Evolutionary conservation across 1,140 invertebrate genomes (phyloP).

Genomic region (Acyrthosiphon pisum): DNA sequence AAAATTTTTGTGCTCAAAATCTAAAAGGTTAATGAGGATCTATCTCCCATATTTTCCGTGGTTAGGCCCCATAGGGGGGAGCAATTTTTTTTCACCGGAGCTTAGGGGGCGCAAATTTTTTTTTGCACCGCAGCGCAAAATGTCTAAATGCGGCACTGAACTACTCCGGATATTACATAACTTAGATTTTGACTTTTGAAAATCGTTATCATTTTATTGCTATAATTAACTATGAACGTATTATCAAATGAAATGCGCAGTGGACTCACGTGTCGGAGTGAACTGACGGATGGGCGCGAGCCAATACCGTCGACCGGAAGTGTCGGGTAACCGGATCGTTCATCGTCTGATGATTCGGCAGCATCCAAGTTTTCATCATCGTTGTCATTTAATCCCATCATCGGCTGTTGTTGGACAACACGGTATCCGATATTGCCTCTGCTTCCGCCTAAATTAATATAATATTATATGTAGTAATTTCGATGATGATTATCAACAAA

Average conservation of each 20-base stretch:
- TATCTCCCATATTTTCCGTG: too few species aligned
- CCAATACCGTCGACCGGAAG: slow-evolving; percentile 19
- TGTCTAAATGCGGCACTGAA: too few species aligned
- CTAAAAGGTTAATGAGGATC: too few species aligned
- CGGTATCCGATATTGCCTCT: slow-evolving; percentile 40
- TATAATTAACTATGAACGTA: background rate
- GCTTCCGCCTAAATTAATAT: slow-evolving; percentile 3
- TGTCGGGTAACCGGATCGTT: slow-evolving; percentile 36
- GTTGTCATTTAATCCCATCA: slow-evolving; percentile 10
- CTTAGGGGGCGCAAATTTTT: too few species aligned
- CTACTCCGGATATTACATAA: too few species aligned
- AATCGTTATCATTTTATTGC: background rate
- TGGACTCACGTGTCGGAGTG: slow-evolving; percentile 24
- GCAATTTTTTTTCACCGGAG: too few species aligned
- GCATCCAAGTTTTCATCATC: background rate
- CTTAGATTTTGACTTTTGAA: background rate
- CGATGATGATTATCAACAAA: background rate
- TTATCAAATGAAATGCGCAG: background rate
- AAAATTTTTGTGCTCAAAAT: too few species aligned
- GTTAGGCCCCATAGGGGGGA: too few species aligned
- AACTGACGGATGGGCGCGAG: slow-evolving; percentile 6
- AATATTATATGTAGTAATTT: background rate
- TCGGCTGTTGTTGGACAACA: slow-evolving; percentile 26
- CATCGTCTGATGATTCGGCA: slow-evolving; percentile 48
- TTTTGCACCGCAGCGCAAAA: too few species aligned